Base-by-base conservation (phyloP, 1,140 invertebrate species). In the Idris sp. region DNA sequence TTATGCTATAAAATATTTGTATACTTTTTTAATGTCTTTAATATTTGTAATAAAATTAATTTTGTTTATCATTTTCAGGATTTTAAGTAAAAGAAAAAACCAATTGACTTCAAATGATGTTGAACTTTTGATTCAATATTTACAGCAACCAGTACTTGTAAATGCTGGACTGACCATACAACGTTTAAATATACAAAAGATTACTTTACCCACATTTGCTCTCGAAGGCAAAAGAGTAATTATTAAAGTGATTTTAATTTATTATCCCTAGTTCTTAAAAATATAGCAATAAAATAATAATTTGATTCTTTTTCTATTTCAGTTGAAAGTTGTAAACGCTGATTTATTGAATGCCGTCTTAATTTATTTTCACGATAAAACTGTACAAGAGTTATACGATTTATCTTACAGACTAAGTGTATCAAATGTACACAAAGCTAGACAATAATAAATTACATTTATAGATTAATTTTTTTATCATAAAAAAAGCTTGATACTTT, bases 341-440 rank as follows among this genome's bases (percentile, higher is more conserved):
- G 43, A 59, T 8, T 38, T 59, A 30, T 3, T 59, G 10, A 36
- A 28, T 19, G 31, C 56, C 38, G 28, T 59, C 2, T 6, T 59
- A n/a, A 18, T 15, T 2, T 59, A 48, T 10, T 59, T 59, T 4
- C 33, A 59, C 19, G 18, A 59, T 11, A 48, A 46, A 14, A 19
- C 19, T 4, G 4, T 26, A 0, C 22, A 44, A 0, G 38, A 56
- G 7, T 43, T 56, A 10, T 43, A 43, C 8, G n/a, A n/a, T n/a
- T n/a, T n/a, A n/a, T n/a, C n/a, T n/a, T n/a, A n/a, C n/a, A n/a
- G n/a, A n/a, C n/a, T n/a, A n/a, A n/a, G n/a, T n/a, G n/a, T n/a
- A n/a, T n/a, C n/a, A n/a, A n/a, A n/a, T n/a, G n/a, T n/a, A n/a
- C n/a, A n/a, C n/a, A n/a, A n/a, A n/a, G n/a, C n/a, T n/a, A n/a